phyloP scores from a whole-genome alignment of 2,113 vertebrate genomes.

The Trachemys scripta region DNA sequence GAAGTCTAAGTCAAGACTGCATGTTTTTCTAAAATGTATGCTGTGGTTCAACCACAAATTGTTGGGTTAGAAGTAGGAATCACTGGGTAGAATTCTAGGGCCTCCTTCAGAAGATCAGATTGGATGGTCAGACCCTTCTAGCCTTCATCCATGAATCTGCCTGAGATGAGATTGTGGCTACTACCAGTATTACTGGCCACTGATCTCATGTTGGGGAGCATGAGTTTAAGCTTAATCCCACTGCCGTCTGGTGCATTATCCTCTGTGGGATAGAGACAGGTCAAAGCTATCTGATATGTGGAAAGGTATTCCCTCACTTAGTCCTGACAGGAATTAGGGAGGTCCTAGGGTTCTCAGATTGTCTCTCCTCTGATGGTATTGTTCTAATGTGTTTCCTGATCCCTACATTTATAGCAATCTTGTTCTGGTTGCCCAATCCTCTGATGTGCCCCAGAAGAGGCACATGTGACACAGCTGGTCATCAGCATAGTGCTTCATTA shows the following conservation, averaged over 20 bases:
- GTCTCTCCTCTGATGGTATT: fast-evolving
- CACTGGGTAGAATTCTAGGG: fast-evolving
- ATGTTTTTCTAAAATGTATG: too few relatives aligned
- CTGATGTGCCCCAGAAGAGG: not conserved
- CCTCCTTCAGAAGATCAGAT: fast-evolving
- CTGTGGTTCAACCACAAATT: not conserved
- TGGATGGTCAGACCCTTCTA: not conserved
- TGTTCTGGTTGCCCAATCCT: not conserved
- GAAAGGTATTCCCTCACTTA: not conserved
- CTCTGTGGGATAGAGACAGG: not conserved
- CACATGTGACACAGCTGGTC: fast-evolving
- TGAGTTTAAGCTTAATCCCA: too few relatives aligned
- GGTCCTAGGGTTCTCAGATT: not conserved
- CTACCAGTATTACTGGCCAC: too few relatives aligned
- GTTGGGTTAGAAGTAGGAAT: not conserved
- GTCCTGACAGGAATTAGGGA: not conserved
- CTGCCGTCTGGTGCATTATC: not conserved
- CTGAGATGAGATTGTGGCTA: fast-evolving
- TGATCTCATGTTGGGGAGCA: not conserved
- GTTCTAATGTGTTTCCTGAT: not conserved
- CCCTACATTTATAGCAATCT: not conserved
- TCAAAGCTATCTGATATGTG: not conserved
- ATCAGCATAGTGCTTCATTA: fast-evolving
- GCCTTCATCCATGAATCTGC: not conserved
- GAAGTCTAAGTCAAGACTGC: too few relatives aligned